Conservation (phyloP, 2,797 vertebrate species). For the Perodicticus potto region DNA sequence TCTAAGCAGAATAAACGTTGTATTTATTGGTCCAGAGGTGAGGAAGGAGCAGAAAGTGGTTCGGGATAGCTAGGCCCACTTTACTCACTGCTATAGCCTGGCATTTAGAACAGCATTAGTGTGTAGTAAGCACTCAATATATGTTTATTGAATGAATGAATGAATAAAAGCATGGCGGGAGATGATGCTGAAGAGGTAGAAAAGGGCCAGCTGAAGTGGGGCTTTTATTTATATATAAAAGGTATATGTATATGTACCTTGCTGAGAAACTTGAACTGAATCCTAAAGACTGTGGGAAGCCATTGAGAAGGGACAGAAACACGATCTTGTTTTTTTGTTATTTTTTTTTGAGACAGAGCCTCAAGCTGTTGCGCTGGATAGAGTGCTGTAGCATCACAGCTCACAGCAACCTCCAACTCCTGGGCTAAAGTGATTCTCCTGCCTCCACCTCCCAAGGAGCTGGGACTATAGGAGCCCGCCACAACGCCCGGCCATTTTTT, state of each 20-base stretch:
- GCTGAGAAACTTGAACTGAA: constrained; percentile 15
- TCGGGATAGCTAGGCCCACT: not conserved
- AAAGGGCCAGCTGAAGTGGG: not conserved
- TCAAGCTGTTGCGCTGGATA: no score
- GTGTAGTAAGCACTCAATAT: not conserved
- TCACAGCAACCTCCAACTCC: no score
- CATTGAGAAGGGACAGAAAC: not conserved
- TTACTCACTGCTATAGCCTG: not conserved
- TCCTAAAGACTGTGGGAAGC: constrained; percentile 18
- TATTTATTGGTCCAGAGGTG: not conserved
- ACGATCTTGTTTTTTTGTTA: not conserved
- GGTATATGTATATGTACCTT: not conserved
- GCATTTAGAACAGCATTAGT: not conserved
- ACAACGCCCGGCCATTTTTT: no score
- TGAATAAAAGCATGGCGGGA: not conserved
- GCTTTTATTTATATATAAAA: not conserved
- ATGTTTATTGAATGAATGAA: not conserved
- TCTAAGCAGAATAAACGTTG: constrained; percentile 32
- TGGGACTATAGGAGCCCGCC: no score
- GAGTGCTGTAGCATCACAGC: no score
- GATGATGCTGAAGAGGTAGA: not conserved
- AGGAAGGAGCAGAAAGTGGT: not conserved
- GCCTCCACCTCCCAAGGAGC: no score
- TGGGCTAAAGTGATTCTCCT: no score
- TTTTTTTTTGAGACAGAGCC: no score